Evolutionary conservation across 2,797 vertebrate species (phyloP).

Genomic region (Anableps anableps): DNA sequence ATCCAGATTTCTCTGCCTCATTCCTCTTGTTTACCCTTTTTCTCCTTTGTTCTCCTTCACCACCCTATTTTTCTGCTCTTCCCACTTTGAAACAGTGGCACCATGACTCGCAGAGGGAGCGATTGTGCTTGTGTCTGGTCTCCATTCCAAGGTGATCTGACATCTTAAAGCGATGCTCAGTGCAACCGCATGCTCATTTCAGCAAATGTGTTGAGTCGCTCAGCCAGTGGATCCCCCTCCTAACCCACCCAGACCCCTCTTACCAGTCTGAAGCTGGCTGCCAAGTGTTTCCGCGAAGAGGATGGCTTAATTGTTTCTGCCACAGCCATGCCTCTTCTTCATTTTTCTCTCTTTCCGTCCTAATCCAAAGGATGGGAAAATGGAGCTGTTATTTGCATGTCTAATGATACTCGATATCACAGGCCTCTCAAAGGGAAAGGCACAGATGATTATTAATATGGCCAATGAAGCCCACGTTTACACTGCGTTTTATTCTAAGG

Average conservation of each 20-base stretch:
- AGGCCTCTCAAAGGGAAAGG: conserved; percentile 69
- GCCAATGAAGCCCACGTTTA: conserved; percentile 66
- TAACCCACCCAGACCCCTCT: conserved; percentile 5
- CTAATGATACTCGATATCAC: conserved; percentile 79
- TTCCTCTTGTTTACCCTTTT: conserved; percentile 31
- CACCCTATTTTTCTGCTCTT: conserved; percentile 4
- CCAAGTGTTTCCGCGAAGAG: conserved; percentile 72
- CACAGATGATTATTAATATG: conserved; percentile 76
- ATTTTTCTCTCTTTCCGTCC: conserved; percentile 71
- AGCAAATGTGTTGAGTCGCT: conserved; percentile 69
- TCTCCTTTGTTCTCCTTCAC: conserved; percentile 27
- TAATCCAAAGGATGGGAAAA: conserved; percentile 78
- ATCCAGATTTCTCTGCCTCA: conserved; percentile 34
- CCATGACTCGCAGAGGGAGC: conserved; percentile 51
- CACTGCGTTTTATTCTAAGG: conserved; percentile 66
- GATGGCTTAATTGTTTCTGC: conserved; percentile 82
- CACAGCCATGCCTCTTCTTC: conserved; percentile 71
- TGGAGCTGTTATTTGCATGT: conserved; percentile 83
- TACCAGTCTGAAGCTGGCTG: conserved; percentile 62
- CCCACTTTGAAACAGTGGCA: conserved; percentile 54
- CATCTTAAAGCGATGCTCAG: conserved; percentile 73
- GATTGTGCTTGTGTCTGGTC: conserved; percentile 61
- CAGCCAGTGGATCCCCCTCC: conserved; percentile 57
- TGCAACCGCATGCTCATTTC: conserved; percentile 70
- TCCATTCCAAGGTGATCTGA: conserved; percentile 75